Evolutionary conservation across 2,888 invertebrate species (phyloP).

Genomic region (Acronicta leporina): DNA sequence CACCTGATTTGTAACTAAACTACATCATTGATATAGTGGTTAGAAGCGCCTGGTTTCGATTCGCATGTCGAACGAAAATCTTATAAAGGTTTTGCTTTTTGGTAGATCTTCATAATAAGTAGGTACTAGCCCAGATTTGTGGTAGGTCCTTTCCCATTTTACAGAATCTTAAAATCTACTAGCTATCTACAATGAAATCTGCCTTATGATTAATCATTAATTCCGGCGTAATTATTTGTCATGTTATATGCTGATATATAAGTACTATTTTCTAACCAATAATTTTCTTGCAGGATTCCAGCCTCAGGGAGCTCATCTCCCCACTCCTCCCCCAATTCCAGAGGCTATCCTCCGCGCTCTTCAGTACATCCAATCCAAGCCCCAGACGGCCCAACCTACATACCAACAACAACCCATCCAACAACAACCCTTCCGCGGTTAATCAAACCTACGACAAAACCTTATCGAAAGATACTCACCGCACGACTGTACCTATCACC

Average conservation of each 20-base stretch:
- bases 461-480: constrained; percentile 53
- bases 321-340: constrained; percentile 90
- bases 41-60: too few relatives aligned
- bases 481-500: constrained; percentile 54
- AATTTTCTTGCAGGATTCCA: constrained; percentile 87
- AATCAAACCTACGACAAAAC: constrained; percentile 44
- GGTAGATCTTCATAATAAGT: too few relatives aligned
- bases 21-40: too few relatives aligned
- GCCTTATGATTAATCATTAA: too few relatives aligned
- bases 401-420: constrained; percentile 14
- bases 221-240: not conserved
- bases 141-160: not conserved
- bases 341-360: constrained; percentile 88
- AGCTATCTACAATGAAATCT: too few relatives aligned
- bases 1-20: too few relatives aligned
- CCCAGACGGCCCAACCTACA: constrained; percentile 71
- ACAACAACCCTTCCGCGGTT: constrained; percentile 72
- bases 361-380: constrained; percentile 70
- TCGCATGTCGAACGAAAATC: too few relatives aligned
- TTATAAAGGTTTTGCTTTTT: too few relatives aligned
- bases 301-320: constrained; percentile 89
- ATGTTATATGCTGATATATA: not conserved
- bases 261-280: not conserved
- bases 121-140: too few relatives aligned
- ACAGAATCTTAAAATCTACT: too few relatives aligned